Evolutionary conservation across 2,113 vertebrate genomes (phyloP).

Genomic region (Tonatia bakeri): DNA sequence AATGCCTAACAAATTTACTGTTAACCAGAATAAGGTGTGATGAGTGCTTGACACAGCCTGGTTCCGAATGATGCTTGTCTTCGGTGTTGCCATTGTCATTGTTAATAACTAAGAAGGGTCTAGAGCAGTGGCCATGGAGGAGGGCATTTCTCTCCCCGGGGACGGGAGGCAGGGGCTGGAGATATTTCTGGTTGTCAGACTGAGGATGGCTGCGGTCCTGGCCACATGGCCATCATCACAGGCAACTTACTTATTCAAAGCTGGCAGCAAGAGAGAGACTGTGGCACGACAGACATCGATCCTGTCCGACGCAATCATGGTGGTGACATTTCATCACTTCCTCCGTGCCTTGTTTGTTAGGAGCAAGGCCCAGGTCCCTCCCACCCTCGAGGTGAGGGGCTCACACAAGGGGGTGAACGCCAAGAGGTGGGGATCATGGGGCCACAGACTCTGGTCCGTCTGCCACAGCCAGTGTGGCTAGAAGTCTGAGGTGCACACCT

Average conservation of each 20-base stretch:
- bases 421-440: rapidly evolving
- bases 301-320: rapidly evolving
- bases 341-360: not conserved
- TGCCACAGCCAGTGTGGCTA: not conserved
- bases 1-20: not conserved
- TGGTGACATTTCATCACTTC: no score
- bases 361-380: not conserved
- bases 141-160: not conserved
- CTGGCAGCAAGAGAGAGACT: not conserved
- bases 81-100: not conserved
- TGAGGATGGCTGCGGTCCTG: not conserved
- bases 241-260: not conserved
- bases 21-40: not conserved
- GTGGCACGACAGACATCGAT: rapidly evolving
- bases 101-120: no score
- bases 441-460: not conserved
- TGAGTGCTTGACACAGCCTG: not conserved
- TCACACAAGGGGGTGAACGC: no score
- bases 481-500: not conserved
- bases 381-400: no score
- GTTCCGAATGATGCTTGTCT: not conserved
- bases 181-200: not conserved
- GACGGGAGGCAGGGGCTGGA: not conserved
- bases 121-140: not conserved
- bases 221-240: rapidly evolving